These are phyloP conservation scores for Xanthia togata DNA, from an alignment of 2,888 invertebrate species.

Conservation along the genomic window DNA sequence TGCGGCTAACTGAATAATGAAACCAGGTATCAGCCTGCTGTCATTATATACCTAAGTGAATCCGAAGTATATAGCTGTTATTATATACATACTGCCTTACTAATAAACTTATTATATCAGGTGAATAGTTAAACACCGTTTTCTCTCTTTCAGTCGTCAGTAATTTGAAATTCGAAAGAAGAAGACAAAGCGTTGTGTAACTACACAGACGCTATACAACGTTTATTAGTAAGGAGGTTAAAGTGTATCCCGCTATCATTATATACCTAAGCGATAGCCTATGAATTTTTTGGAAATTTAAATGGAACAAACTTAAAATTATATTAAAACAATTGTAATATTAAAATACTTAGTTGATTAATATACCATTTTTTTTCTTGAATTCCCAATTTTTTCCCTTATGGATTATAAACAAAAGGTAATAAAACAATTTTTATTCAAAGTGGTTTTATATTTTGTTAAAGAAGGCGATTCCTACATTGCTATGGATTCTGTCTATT, in stretches of 20 bases:
- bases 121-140: too few species aligned
- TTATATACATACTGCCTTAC: too few species aligned
- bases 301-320: background rate
- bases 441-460: background rate
- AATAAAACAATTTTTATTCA: background rate
- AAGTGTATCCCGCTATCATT: background rate
- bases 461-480: background rate
- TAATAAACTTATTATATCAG: too few species aligned
- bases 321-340: background rate
- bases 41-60: too few species aligned
- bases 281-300: background rate
- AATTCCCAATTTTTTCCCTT: background rate
- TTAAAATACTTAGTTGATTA: constrained; percentile 3
- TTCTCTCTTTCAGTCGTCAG: too few species aligned
- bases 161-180: too few species aligned
- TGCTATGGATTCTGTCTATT: background rate
- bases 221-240: too few species aligned
- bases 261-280: background rate
- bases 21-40: too few species aligned
- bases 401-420: background rate
- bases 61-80: too few species aligned
- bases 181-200: too few species aligned
- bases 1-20: too few species aligned
- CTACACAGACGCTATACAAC: too few species aligned
- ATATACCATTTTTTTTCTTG: background rate